Base-by-base conservation (phyloP, 2,888 invertebrate genomes). In the Operophtera brumata region DNA sequence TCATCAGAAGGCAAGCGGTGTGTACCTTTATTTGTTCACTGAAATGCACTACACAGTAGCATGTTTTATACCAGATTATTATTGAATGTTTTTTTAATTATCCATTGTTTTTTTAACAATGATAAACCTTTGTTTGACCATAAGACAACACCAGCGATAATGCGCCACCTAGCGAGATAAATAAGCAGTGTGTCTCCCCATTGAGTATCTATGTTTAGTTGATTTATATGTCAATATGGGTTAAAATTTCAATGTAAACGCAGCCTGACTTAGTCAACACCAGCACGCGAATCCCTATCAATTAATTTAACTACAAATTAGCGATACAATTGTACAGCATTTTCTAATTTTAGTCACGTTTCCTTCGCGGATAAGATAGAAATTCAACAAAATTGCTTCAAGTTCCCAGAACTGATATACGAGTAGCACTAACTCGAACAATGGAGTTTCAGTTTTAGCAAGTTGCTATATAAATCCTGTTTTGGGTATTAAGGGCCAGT, bases 281-380 rank as follows among this genome's bases (percentile, higher is more conserved):
- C 43, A 32, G 50, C 53, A 63, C 57, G 9, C 37, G 51, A 61
- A 54, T 47, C 39, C 14, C 40, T 45, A 59, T 61, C 52, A 61
- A 56, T 37, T 47, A 57, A 59, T 52, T 26, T 12, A 40, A 12
- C 34, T 11, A 37, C 12, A 43, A 36, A 11, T 36, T 53, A 26
- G 12, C 10, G 12, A 14, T 34, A 30, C 11, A 47, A 26, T 2
- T 50, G 44, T 40, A 44, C 13, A 41, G 36, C 30, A 48, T 56
- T 57, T 58, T 53, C 25, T 28, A 51, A 47, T 46, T 51, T 41
- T 41, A 52, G 64, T 57, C 71, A 71, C 71, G 65, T 68, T 65
- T 59, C 44, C 11, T 25, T 37, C 0, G 39, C 45, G 61, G 64
- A 58, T 57, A 56, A 57, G 59, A 63, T 62, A 65, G 64, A 61